Percentiles rank a stretch among this genome's conserved stretches.
These are phyloP conservation scores for Pagetopsis macropterus DNA, from an alignment of 2,797 vertebrate genomes.

Conservation along the genomic window DNA sequence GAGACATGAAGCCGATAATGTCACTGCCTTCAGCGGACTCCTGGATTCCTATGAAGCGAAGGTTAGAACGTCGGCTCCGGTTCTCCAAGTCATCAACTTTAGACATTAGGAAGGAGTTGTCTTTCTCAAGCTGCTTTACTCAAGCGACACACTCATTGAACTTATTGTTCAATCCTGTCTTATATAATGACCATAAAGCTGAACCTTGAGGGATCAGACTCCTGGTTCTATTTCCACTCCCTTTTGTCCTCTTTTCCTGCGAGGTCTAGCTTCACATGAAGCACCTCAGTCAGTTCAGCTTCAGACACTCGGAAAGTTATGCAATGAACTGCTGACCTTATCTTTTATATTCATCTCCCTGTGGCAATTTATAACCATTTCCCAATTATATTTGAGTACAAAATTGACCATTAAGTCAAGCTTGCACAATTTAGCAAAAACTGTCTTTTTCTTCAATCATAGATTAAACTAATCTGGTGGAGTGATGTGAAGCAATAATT, in stretches of 20 bases:
- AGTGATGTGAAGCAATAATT: slow-evolving; percentile 40
- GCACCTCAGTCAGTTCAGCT: background rate
- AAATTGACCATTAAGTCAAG: slow-evolving; percentile 51
- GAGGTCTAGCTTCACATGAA: slow-evolving; percentile 2
- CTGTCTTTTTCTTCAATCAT: slow-evolving; percentile 22
- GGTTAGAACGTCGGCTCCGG: too few relatives aligned
- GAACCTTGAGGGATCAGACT: background rate
- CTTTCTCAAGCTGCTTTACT: too few relatives aligned
- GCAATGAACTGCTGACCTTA: slow-evolving; percentile 11
- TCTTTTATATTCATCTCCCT: slow-evolving; percentile 37
- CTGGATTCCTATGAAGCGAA: too few relatives aligned
- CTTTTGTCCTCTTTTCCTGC: slow-evolving; percentile 15
- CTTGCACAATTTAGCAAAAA: slow-evolving; percentile 31
- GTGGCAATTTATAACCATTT: slow-evolving; percentile 26
- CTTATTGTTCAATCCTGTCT: background rate
- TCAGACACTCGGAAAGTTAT: slow-evolving; percentile 25
- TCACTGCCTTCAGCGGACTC: too few relatives aligned
- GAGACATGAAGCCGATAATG: too few relatives aligned
- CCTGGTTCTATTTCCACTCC: background rate
- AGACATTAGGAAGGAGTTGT: too few relatives aligned
- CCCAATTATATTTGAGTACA: slow-evolving; percentile 35
- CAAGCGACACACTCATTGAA: too few relatives aligned
- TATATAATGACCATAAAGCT: background rate
- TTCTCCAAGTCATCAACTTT: too few relatives aligned
- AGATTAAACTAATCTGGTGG: slow-evolving; percentile 42